Base-by-base conservation (phyloP, 2,113 vertebrate species). In the Notothenia coriiceps region DNA sequence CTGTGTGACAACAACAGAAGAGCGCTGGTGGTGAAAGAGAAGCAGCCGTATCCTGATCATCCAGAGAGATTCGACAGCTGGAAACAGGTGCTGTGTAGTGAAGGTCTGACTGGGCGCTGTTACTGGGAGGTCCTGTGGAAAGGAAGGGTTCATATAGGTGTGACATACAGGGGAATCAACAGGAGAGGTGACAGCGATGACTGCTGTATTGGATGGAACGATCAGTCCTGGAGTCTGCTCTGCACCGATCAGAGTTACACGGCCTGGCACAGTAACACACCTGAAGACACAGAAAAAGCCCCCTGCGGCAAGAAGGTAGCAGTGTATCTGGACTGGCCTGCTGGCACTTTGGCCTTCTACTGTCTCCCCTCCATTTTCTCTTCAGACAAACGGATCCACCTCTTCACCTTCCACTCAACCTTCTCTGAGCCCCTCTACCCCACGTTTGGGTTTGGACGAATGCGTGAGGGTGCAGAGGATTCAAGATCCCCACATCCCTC, bases 61-160 rank as follows among this genome's bases (percentile, higher is more conserved):
- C 74, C 70, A 9, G 64, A 81, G 44, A 80, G 77, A 57, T 80
- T 83, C 20, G 65, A 80, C 10, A 12, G 1, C 44, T 83, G 83
- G 69, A 78, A 47, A 20, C 83, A 88, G 65, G 14, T 88, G 60
- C 55, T 83, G 56, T 74, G 80, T 29, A 14, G 7, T 0, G 25
- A 80, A 15, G 71, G 55, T 54, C 61, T 88, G 60, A 81, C 40
- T 47, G 86, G 80, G 10, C 40, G 47, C 20, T 71, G 65, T 15
- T 88, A 83, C 74, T 88, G 83, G 83, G 83, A 88, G 70, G 80
- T 88, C 6, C 1, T 2, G 46, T 86, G 77, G 70, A 50, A 20
- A 43, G 80, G 83, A 50, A 50, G 0, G 5, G 70, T 79, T 57
- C 47, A 25, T 3, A 66, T 88, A 0, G 86, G 73, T 12, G 77